Evolutionary conservation across 1,140 invertebrate species (phyloP), one percentile per base, ranked within the genome.

Genomic region (Chymomyza costata): DNA sequence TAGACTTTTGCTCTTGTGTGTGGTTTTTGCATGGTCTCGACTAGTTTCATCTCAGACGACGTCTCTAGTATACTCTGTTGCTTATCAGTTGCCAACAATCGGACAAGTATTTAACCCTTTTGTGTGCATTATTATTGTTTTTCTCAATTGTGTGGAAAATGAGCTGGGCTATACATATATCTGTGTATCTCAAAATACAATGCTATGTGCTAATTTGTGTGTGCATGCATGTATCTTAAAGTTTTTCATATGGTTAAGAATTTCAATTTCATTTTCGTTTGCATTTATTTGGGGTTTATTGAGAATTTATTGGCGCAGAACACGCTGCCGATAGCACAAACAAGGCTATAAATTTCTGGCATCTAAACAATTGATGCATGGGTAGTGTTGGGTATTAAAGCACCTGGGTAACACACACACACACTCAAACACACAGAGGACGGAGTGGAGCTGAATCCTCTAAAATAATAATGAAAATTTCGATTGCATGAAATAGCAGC

Each of bases 391-490:
- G 52, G 1, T 14, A 2, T 2, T 5, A 21, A 17, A 16, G 15
- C n/a, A n/a, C 15, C 14, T 6, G 34, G 2, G 35, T n/a, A n/a
- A n/a, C n/a, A n/a, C n/a, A n/a, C n/a, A n/a, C n/a, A n/a, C n/a
- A n/a, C n/a, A n/a, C n/a, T n/a, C n/a, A n/a, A n/a, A n/a, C n/a
- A n/a, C n/a, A n/a, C n/a, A n/a, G n/a, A n/a, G n/a, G n/a, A n/a
- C n/a, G n/a, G n/a, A n/a, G n/a, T n/a, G n/a, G n/a, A n/a, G n/a
- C n/a, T n/a, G n/a, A 31, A 31, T 34, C 44, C 16, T 21, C 44
- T 34, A 70, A 74, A 78, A 71, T 76, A 78, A 76, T 78, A 76
- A 78, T 65, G 61, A 65, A 71, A 66, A 71, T 80, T 73, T 78
- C 62, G 40, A 69, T 50, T 35, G 64, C 34, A 45, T 41, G 31